These are phyloP conservation scores for Fragum fragum DNA, from an alignment of 2,888 invertebrate species.

Conservation along the genomic window DNA sequence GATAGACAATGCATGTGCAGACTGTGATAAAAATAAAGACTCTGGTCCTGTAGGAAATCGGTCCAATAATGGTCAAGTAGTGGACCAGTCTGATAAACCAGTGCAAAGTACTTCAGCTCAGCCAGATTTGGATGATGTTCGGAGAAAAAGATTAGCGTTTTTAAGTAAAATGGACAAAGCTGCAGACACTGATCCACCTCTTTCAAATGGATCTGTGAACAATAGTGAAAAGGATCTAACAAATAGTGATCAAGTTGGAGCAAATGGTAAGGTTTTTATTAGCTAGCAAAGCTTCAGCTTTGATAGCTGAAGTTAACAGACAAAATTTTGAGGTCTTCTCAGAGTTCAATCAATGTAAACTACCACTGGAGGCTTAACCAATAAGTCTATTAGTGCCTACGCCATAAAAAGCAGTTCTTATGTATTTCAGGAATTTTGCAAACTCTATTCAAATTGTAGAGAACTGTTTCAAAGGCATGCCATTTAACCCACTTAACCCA, in stretches of 20 bases:
- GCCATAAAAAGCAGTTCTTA: too few species aligned
- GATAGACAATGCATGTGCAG: constrained; percentile 34
- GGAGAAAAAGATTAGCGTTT: constrained; percentile 78
- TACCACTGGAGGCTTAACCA: too few species aligned
- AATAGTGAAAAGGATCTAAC: neutral
- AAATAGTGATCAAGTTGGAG: neutral
- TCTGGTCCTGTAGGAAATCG: neutral
- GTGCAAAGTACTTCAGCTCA: constrained; percentile 26
- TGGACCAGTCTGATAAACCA: constrained; percentile 15
- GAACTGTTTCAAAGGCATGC: too few species aligned
- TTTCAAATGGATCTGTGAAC: constrained; percentile 9
- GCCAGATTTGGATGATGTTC: constrained; percentile 73
- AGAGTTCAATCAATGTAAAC: too few species aligned
- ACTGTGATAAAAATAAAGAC: constrained; percentile 29
- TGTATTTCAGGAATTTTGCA: too few species aligned
- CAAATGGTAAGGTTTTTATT: too few species aligned
- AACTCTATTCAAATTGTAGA: too few species aligned
- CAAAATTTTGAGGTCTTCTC: too few species aligned
- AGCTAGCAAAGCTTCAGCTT: too few species aligned
- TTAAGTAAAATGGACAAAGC: constrained; percentile 59
- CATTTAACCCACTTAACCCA: too few species aligned
- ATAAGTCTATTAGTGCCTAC: too few species aligned
- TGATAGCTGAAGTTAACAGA: too few species aligned
- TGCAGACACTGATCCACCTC: neutral
- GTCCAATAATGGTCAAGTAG: constrained; percentile 10